Percentiles rank a stretch among this genome's conserved stretches.
phyloP scores from a whole-genome alignment of 1,140 invertebrate genomes.

The Drosophila nikananu region DNA sequence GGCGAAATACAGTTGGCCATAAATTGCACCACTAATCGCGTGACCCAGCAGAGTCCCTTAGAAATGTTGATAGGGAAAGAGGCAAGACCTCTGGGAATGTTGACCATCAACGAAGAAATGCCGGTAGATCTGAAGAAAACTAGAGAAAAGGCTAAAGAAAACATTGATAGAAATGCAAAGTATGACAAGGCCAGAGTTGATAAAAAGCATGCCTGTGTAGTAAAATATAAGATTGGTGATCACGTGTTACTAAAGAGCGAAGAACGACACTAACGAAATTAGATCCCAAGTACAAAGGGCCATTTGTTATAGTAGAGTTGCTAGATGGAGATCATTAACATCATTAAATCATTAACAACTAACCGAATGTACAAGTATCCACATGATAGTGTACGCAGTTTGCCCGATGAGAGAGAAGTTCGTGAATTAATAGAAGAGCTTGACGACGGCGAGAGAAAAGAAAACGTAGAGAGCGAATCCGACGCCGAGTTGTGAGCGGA shows the following conservation, averaged over 20 bases:
- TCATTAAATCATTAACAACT: neutral
- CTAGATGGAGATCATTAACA: neutral
- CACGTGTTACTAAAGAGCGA: neutral
- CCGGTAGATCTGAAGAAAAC: neutral
- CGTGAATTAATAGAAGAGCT: neutral
- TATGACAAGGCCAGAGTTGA: constrained; percentile 4
- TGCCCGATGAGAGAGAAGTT: neutral
- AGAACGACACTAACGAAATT: constrained; percentile 7
- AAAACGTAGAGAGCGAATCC: neutral
- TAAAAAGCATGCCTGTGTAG: neutral
- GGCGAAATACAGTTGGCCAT: neutral
- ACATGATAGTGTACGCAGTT: no score
- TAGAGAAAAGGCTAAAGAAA: neutral
- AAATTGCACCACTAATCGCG: neutral
- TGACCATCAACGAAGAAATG: neutral
- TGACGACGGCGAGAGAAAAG: neutral
- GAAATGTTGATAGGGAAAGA: neutral
- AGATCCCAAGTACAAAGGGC: constrained; percentile 4
- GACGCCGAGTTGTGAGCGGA: neutral
- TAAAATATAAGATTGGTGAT: neutral
- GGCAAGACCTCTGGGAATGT: neutral
- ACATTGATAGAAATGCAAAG: neutral
- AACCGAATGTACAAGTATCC: neutral
- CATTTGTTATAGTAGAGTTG: neutral
- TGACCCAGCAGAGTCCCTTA: neutral